A percentile compares a stretch with the other conserved stretches of the same genome.
Conservation (phyloP, 37 sponge, comb jelly and placozoan species). For the Hexactinellida sp. region DNA sequence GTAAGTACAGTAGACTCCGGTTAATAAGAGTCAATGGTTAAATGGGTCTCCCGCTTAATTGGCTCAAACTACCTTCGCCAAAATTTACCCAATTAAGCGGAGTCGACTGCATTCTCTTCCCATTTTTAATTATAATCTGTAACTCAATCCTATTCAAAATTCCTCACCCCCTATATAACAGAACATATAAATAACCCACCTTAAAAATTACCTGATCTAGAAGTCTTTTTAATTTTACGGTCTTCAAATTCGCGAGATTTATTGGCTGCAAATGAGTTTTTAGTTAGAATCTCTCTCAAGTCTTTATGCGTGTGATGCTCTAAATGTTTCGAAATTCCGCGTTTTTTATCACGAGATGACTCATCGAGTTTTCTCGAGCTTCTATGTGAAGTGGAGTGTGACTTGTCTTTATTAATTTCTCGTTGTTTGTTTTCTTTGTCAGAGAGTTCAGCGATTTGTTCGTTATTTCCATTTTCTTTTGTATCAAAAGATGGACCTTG, state of each 20-base stretch:
- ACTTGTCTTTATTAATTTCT: neutral
- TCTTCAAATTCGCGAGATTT: neutral
- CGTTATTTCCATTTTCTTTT: neutral
- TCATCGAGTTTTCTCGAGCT: neutral
- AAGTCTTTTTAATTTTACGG: neutral
- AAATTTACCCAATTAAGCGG: too few species aligned
- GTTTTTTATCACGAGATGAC: neutral
- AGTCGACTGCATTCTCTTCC: too few species aligned
- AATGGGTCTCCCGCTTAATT: too few species aligned
- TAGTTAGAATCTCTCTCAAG: neutral
- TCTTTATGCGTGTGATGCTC: slow-evolving; percentile 9
- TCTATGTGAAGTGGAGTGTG: neutral
- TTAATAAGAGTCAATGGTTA: too few species aligned
- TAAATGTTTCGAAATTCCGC: neutral
- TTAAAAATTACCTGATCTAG: neutral
- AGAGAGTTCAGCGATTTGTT: neutral
- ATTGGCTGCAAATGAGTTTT: neutral
- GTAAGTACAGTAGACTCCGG: too few species aligned
- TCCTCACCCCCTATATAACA: too few species aligned
- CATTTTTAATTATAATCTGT: too few species aligned
- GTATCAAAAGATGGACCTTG: neutral
- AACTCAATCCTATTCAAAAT: too few species aligned
- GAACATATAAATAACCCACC: neutral
- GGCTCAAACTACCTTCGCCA: too few species aligned
- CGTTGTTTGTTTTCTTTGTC: neutral